These are phyloP conservation scores for Trochalopteron elliotii DNA, from an alignment of 2,113 vertebrate genomes.

Conservation along the genomic window DNA sequence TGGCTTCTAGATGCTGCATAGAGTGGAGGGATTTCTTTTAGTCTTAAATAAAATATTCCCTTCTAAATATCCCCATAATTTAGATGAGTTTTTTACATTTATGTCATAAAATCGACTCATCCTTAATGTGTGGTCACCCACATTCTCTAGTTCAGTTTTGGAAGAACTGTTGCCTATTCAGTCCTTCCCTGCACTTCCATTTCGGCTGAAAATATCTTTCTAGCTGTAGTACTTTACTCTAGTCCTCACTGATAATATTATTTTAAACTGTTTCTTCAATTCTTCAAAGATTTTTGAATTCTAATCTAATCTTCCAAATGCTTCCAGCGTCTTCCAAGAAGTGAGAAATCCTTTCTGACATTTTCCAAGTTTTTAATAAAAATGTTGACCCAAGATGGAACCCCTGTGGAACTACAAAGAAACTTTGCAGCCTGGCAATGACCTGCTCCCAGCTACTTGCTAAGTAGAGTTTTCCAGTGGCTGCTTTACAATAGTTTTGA, in stretches of 20 bases:
- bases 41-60: not conserved
- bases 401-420: not conserved
- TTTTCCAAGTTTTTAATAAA: constrained; percentile 14
- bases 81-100: not conserved
- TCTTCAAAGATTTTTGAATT: not conserved
- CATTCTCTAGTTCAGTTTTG: not conserved
- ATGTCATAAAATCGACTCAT: not conserved
- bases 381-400: not conserved
- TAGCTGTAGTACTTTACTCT: not conserved
- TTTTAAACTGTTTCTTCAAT: not conserved
- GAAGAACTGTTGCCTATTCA: not conserved
- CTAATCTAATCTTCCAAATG: not conserved
- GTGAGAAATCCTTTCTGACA: not conserved
- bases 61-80: not conserved
- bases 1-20: not conserved
- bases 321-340: not conserved
- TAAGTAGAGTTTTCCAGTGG: not conserved
- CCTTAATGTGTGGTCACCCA: not conserved
- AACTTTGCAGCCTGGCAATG: not conserved
- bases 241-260: not conserved
- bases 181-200: not conserved
- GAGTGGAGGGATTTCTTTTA: not conserved
- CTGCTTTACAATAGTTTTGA: not conserved
- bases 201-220: not conserved
- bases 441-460: not conserved